A percentile compares a stretch with the other conserved stretches of the same genome.
phyloP scores from a whole-genome alignment of 2,888 invertebrate genomes.

The Ischnura elegans region DNA sequence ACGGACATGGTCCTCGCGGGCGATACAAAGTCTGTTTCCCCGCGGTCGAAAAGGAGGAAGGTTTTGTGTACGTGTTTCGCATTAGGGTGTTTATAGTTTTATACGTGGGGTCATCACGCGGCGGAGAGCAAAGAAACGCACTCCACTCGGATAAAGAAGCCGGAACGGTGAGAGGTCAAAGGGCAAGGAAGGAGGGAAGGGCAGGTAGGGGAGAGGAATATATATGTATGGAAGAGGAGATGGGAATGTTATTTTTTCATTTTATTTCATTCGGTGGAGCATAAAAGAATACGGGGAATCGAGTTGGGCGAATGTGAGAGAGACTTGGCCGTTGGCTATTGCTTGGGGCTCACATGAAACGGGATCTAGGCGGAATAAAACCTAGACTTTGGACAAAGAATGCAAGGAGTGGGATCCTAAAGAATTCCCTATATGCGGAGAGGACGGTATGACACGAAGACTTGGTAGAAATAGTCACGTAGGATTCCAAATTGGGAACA shows the following conservation, averaged over 20 bases:
- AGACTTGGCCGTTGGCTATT: neutral
- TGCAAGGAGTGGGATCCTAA: neutral
- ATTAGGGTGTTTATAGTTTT: conserved; percentile 64
- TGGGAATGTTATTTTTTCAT: no score
- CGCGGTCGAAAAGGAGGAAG: no score
- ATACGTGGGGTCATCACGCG: conserved; percentile 34
- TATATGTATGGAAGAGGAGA: no score
- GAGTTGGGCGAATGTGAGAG: neutral
- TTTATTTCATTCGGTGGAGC: neutral
- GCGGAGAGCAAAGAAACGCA: conserved; percentile 45
- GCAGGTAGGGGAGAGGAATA: neutral
- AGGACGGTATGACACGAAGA: neutral
- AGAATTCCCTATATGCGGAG: neutral
- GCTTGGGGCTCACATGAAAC: no score
- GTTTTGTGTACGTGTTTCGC: conserved; percentile 63
- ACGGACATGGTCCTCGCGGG: conserved; percentile 11
- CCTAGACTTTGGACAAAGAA: neutral
- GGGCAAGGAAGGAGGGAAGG: neutral
- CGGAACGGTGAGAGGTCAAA: neutral
- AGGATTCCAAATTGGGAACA: no score
- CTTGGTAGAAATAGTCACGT: no score
- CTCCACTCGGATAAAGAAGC: conserved; percentile 15
- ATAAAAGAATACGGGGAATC: neutral
- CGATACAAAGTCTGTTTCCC: conserved; percentile 52
- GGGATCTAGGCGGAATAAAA: no score